Percentiles rank a stretch among this genome's conserved stretches.
phyloP scores from a whole-genome alignment of 2,113 vertebrate species.

The Trochalopteron elliotii region DNA sequence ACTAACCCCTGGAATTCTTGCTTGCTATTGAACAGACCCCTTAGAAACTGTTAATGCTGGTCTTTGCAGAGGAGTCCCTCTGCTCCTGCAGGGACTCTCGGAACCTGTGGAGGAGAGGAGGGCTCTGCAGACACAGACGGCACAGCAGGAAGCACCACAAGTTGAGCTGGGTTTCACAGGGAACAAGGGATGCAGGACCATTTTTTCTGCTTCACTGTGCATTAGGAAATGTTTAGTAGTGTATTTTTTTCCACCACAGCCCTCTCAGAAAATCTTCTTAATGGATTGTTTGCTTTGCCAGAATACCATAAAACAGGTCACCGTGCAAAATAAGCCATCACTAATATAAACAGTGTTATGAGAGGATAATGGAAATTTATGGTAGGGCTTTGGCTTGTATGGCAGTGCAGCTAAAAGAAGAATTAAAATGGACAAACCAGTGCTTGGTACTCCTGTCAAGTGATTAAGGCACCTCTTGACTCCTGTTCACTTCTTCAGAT shows the following conservation, averaged over 20 bases:
- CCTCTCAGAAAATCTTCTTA: neutral
- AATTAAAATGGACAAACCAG: neutral
- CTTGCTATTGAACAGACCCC: neutral
- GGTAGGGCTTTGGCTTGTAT: neutral
- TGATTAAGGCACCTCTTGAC: neutral
- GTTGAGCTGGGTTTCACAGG: neutral
- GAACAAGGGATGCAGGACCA: accelerated
- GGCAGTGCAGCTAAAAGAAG: neutral
- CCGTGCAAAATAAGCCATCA: neutral
- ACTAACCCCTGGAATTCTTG: neutral
- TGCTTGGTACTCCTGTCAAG: neutral
- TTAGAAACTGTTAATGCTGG: neutral
- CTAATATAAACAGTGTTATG: neutral
- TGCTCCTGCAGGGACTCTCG: neutral
- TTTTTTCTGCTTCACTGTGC: neutral
- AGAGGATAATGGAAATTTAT: conserved; percentile 9
- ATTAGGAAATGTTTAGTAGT: neutral
- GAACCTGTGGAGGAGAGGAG: neutral
- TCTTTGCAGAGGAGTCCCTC: neutral
- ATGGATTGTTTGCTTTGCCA: neutral
- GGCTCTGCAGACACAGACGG: accelerated
- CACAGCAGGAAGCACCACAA: neutral
- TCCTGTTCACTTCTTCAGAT: neutral
- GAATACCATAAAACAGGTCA: neutral
- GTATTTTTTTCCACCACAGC: neutral